phyloP scores from a whole-genome alignment of 2,888 invertebrate genomes.

The Mimumesa dahlbomi region DNA sequence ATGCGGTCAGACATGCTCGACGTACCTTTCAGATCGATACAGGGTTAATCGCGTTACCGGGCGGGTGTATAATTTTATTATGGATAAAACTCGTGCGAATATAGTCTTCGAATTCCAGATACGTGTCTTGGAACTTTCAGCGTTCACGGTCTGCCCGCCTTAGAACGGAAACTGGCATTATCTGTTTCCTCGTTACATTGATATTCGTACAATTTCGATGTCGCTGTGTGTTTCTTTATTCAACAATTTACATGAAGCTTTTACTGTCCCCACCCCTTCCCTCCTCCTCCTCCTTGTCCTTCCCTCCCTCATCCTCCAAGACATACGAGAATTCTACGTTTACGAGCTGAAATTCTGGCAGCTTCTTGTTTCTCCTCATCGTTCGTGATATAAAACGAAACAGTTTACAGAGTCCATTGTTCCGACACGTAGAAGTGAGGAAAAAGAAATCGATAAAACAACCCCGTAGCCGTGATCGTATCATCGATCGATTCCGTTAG shows the following conservation, averaged over 20 bases:
- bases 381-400: too few species aligned
- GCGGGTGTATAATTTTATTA: slow-evolving; percentile 53
- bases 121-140: slow-evolving; percentile 13
- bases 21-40: slow-evolving; percentile 29
- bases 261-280: background rate
- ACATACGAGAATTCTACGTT: background rate
- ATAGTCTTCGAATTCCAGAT: slow-evolving; percentile 18
- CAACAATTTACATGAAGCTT: background rate
- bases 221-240: background rate
- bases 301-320: too few species aligned
- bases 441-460: too few species aligned
- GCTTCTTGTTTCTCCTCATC: background rate
- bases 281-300: too few species aligned
- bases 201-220: slow-evolving; percentile 13
- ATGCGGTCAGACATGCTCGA: background rate
- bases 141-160: slow-evolving; percentile 1
- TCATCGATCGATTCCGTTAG: too few species aligned
- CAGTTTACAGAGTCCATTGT: too few species aligned
- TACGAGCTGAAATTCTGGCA: background rate
- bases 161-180: slow-evolving; percentile 44
- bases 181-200: slow-evolving; percentile 48
- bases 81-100: slow-evolving; percentile 28
- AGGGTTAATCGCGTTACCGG: slow-evolving; percentile 42
- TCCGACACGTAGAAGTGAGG: too few species aligned
- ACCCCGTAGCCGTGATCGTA: too few species aligned